Evolutionary conservation across 2,888 invertebrate species (phyloP).

Genomic region (Poecilus cupreus): DNA sequence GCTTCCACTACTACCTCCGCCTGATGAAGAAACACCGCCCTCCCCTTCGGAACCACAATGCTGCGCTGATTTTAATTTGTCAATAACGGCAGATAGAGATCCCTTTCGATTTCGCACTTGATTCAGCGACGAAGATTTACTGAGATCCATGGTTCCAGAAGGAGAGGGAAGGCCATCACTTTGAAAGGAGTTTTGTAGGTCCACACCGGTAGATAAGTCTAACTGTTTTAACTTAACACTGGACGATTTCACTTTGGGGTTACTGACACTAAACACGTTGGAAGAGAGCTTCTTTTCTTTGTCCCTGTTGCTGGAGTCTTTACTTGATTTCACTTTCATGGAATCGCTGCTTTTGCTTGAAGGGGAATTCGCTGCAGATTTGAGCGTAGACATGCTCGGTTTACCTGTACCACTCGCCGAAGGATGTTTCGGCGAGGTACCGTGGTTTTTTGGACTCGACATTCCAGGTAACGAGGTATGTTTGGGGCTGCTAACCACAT

Average conservation of each 20-base stretch:
- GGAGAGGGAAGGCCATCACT: slow-evolving; percentile 73
- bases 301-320: slow-evolving; percentile 73
- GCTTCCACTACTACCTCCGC: slow-evolving; percentile 73
- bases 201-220: slow-evolving; percentile 75
- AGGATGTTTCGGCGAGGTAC: slow-evolving; percentile 87
- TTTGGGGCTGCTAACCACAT: slow-evolving; percentile 79
- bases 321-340: slow-evolving; percentile 73
- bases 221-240: slow-evolving; percentile 80
- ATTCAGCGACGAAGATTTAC: slow-evolving; percentile 77
- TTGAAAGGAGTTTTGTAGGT: slow-evolving; percentile 61
- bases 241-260: slow-evolving; percentile 77
- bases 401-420: slow-evolving; percentile 84
- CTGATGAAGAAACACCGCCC: slow-evolving; percentile 74
- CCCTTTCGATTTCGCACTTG: slow-evolving; percentile 83
- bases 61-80: slow-evolving; percentile 85
- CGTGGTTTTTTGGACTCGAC: slow-evolving; percentile 86
- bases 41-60: slow-evolving; percentile 77
- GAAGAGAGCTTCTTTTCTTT: slow-evolving; percentile 72
- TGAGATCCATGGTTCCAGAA: slow-evolving; percentile 76
- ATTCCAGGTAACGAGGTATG: slow-evolving; percentile 81
- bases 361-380: slow-evolving; percentile 85
- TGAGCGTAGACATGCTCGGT: slow-evolving; percentile 91
- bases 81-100: slow-evolving; percentile 89
- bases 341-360: slow-evolving; percentile 79
- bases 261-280: slow-evolving; percentile 62